Percentiles rank a stretch among this genome's conserved stretches.
Conservation (phyloP, 2,797 vertebrate genomes). For the Gymnoscopelus braueri region DNA sequence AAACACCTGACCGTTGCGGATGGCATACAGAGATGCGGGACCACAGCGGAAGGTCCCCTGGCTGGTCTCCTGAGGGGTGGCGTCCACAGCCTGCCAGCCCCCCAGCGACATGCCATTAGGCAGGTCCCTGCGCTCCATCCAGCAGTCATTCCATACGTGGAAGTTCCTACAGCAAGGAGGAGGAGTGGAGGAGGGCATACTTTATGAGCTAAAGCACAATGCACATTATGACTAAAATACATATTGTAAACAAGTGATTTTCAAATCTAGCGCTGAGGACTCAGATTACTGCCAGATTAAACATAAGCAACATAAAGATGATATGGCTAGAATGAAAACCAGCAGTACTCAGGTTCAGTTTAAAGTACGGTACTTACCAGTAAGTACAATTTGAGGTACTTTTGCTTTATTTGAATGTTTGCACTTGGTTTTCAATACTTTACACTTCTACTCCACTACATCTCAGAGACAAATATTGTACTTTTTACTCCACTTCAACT, state of each 20-base stretch:
- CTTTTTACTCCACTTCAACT: no score
- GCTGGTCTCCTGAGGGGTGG: constrained; percentile 93
- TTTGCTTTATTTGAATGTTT: no score
- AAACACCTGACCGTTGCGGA: constrained; percentile 89
- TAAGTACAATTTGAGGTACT: no score
- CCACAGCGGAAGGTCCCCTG: constrained; percentile 91
- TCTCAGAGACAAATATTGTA: no score
- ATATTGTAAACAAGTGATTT: background rate
- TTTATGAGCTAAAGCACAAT: background rate
- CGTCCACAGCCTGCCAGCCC: constrained; percentile 91
- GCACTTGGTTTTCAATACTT: no score
- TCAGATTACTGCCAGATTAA: no score
- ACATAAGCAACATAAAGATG: no score
- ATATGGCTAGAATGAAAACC: no score
- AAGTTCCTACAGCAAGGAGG: constrained; percentile 85
- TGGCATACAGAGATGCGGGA: constrained; percentile 86
- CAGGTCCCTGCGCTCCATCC: constrained; percentile 92
- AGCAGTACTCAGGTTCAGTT: no score
- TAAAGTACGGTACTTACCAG: no score
- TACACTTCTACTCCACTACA: no score
- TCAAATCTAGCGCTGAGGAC: no score
- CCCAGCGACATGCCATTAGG: constrained; percentile 79
- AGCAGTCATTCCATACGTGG: constrained; percentile 96
- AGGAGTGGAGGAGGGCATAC: constrained; percentile 5
- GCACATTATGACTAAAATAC: background rate